phyloP scores from a whole-genome alignment of 2,888 invertebrate species.

The Polymixis flavicincta region DNA sequence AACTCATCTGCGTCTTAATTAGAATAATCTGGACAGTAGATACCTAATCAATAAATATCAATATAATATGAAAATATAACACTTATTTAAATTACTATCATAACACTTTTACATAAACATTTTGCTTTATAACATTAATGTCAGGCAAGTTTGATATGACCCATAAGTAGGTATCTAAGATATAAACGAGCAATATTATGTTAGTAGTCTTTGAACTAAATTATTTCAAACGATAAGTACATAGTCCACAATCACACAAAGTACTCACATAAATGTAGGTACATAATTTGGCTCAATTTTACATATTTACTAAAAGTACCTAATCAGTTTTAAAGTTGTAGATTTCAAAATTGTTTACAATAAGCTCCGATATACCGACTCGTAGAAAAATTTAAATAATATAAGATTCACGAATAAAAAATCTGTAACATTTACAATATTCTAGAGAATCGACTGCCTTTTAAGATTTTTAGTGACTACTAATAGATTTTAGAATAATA shows the following conservation, averaged over 20 bases:
- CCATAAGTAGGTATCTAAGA: slow-evolving; percentile 38
- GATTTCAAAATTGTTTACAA: slow-evolving; percentile 38
- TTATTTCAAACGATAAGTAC: slow-evolving; percentile 51
- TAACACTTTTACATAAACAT: slow-evolving; percentile 37
- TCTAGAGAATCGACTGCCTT: slow-evolving; percentile 11
- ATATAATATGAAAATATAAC: slow-evolving; percentile 48
- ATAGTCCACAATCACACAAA: slow-evolving; percentile 27
- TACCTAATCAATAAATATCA: slow-evolving; percentile 38
- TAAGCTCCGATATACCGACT: slow-evolving; percentile 37
- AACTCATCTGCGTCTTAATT: slow-evolving; percentile 27
- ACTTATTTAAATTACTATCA: slow-evolving; percentile 33
- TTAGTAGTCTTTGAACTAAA: slow-evolving; percentile 34
- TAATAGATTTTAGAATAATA: slow-evolving; percentile 25
- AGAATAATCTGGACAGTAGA: slow-evolving; percentile 9
- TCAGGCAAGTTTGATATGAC: slow-evolving; percentile 66
- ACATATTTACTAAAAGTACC: slow-evolving; percentile 11
- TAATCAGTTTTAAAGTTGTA: slow-evolving; percentile 28
- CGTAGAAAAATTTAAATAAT: slow-evolving; percentile 1
- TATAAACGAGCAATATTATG: slow-evolving; percentile 36
- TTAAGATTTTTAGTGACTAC: slow-evolving; percentile 1
- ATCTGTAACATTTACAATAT: slow-evolving; percentile 39
- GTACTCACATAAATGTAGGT: slow-evolving; percentile 4
- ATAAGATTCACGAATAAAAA: slow-evolving; percentile 5
- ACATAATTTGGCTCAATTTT: slow-evolving; percentile 28
- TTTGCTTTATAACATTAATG: slow-evolving; percentile 41